Conservation (phyloP, 1,140 invertebrate genomes). For the Trinorchestia longiramus region DNA sequence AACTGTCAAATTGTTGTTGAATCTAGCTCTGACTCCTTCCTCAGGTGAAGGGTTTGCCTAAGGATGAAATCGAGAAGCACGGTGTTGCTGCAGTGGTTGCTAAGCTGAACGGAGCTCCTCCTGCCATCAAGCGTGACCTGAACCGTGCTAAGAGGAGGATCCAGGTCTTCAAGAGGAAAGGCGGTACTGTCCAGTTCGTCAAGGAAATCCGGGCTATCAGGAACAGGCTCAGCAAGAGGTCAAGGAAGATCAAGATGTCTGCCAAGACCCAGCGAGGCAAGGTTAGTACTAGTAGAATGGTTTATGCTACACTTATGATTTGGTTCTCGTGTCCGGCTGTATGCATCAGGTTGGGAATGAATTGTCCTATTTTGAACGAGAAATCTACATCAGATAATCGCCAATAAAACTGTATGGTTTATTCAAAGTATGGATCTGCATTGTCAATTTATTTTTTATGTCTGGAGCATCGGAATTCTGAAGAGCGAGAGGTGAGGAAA, state of each 20-base stretch:
- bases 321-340: no score
- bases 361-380: no score
- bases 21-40: no score
- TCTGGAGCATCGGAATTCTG: no score
- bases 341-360: no score
- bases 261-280: background rate
- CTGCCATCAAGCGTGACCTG: slow-evolving; percentile 20
- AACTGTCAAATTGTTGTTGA: no score
- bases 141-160: slow-evolving; percentile 43
- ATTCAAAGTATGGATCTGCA: no score
- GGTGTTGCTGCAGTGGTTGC: background rate
- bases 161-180: slow-evolving; percentile 45
- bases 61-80: background rate
- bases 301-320: no score
- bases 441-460: no score
- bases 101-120: slow-evolving; percentile 30
- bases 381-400: no score
- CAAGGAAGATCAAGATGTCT: background rate
- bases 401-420: no score
- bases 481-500: no score
- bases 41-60: slow-evolving; percentile 33
- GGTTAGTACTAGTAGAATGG: background rate
- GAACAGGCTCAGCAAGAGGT: slow-evolving; percentile 8
- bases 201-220: slow-evolving; percentile 16
- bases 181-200: slow-evolving; percentile 23